Conservation (phyloP, 2,888 invertebrate genomes). For the Rotaria socialis region DNA sequence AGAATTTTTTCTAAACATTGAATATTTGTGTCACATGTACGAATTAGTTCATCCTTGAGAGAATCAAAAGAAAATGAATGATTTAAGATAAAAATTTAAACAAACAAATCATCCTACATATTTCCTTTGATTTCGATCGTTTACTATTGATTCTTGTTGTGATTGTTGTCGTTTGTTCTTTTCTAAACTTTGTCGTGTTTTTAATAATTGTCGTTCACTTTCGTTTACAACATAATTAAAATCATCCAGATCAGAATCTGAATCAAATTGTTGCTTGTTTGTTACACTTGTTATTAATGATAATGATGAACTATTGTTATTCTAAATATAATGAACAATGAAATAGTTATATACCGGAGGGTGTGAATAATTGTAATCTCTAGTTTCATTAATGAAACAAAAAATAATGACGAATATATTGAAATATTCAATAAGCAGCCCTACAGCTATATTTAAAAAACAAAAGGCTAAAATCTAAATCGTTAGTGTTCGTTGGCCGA, state of each 20-base stretch:
- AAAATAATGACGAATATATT: background rate
- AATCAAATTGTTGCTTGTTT: constrained; percentile 9
- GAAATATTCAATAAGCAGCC: background rate
- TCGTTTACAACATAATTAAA: constrained; percentile 27
- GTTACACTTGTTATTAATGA: background rate
- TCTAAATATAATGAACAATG: background rate
- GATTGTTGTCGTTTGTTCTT: background rate
- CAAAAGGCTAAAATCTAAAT: background rate
- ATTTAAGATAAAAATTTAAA: no score
- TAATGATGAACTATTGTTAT: constrained; percentile 7
- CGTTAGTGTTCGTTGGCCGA: background rate
- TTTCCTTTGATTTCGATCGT: background rate
- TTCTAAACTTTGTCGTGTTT: constrained; percentile 36
- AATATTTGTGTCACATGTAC: constrained; percentile 34
- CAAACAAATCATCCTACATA: background rate
- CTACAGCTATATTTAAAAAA: constrained; percentile 13
- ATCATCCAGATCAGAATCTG: constrained; percentile 7
- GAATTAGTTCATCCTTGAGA: constrained; percentile 22
- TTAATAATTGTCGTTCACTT: background rate
- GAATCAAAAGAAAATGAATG: background rate
- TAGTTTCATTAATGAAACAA: background rate
- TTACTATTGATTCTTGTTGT: no score
- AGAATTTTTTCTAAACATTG: constrained; percentile 29
- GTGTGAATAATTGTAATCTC: background rate
- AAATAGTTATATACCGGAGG: background rate